phyloP scores from a whole-genome alignment of 1,140 invertebrate genomes.

The Delia radicum region DNA sequence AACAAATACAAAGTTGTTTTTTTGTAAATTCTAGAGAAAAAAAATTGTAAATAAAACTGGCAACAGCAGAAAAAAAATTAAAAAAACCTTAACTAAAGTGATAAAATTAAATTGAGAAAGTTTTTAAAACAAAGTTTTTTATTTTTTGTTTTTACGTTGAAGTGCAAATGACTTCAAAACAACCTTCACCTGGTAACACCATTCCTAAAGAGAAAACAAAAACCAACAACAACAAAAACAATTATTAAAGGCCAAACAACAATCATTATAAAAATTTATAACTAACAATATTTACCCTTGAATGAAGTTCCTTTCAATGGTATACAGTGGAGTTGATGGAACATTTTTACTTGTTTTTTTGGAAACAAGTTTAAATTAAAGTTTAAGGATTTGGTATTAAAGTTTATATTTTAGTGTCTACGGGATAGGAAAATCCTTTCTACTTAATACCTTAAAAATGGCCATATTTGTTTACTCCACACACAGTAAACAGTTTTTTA shows the following conservation, averaged over 20 bases:
- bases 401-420: too few species aligned
- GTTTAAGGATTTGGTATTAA: too few species aligned
- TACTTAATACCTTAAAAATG: too few species aligned
- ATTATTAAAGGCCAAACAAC: background rate
- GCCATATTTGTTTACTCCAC: too few species aligned
- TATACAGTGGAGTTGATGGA: too few species aligned
- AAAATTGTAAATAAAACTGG: background rate
- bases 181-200: background rate
- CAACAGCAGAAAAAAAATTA: background rate
- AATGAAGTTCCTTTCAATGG: too few species aligned
- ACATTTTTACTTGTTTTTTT: too few species aligned
- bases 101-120: background rate
- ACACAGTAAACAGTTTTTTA: too few species aligned
- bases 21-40: background rate
- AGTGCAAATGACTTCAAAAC: background rate
- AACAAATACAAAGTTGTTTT: background rate
- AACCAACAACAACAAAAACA: background rate
- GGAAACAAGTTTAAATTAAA: too few species aligned
- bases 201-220: background rate
- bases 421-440: too few species aligned
- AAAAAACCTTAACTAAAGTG: background rate
- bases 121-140: background rate
- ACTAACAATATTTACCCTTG: too few species aligned
- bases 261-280: background rate
- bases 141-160: background rate